Conservation (phyloP, 2,888 invertebrate genomes). For the Leptogaster cylindrica region DNA sequence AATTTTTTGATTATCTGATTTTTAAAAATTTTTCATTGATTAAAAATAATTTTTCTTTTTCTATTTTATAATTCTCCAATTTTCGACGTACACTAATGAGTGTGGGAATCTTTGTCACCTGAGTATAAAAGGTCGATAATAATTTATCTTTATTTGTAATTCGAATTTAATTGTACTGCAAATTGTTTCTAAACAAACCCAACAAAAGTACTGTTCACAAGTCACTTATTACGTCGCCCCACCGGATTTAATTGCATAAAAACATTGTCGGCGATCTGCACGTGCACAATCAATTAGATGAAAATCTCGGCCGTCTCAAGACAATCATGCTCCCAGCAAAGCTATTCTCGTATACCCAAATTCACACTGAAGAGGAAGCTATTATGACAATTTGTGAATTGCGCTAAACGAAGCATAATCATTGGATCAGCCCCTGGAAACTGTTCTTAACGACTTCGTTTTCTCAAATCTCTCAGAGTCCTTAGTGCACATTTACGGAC, state of each 20-base stretch:
- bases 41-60: too few species aligned
- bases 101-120: too few species aligned
- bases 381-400: slow-evolving; percentile 42
- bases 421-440: slow-evolving; percentile 2
- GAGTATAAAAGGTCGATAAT: too few species aligned
- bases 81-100: too few species aligned
- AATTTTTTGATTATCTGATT: too few species aligned
- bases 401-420: slow-evolving; percentile 27
- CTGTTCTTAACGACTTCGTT: background rate
- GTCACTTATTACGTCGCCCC: too few species aligned
- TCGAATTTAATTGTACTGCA: too few species aligned
- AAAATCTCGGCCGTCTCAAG: slow-evolving; percentile 27
- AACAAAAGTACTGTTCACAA: too few species aligned
- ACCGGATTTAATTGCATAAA: slow-evolving; percentile 19
- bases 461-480: background rate
- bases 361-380: slow-evolving; percentile 35
- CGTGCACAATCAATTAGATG: background rate
- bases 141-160: too few species aligned
- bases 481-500: background rate
- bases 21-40: too few species aligned
- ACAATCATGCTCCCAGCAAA: slow-evolving; percentile 8
- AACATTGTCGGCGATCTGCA: background rate
- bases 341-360: background rate
- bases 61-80: too few species aligned
- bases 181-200: too few species aligned